Evolutionary conservation across 2,113 vertebrate genomes (phyloP).

Genomic region (Lamprologus callipterus): DNA sequence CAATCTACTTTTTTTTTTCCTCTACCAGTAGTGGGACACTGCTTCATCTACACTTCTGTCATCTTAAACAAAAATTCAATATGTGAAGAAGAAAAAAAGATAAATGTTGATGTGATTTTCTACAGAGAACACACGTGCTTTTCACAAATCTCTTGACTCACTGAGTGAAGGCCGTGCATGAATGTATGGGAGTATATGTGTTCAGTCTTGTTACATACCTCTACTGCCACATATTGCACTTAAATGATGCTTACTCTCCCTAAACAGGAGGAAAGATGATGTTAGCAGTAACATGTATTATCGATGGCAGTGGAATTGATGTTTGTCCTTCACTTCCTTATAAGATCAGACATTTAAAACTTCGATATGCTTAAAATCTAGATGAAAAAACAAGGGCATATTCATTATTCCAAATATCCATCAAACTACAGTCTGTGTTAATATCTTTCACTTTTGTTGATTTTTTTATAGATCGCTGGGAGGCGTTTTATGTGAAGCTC

Average conservation of each 20-base stretch:
- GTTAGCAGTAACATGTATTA: background rate
- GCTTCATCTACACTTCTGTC: background rate
- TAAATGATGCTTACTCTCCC: background rate
- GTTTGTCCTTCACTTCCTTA: background rate
- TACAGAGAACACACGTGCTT: slow-evolving; percentile 11
- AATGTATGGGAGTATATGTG: background rate
- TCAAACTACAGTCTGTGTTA: background rate
- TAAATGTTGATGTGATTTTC: background rate
- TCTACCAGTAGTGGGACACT: slow-evolving; percentile 5
- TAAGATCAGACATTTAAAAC: background rate
- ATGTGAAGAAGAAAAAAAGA: background rate
- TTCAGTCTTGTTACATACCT: slow-evolving; percentile 5
- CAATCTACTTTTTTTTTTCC: background rate
- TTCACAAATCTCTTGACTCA: background rate
- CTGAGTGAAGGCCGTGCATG: background rate
- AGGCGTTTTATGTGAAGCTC: background rate
- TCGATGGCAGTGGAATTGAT: background rate
- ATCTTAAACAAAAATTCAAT: slow-evolving; percentile 15
- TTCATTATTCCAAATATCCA: background rate
- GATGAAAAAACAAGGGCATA: background rate
- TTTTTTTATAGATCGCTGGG: background rate
- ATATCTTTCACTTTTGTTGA: background rate
- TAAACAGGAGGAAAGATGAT: background rate
- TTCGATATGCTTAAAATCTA: background rate
- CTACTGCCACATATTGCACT: slow-evolving; percentile 55